These are phyloP conservation scores for Trididemnum nubilum DNA, from an alignment of 23 tunicate genomes.

Conservation along the genomic window DNA sequence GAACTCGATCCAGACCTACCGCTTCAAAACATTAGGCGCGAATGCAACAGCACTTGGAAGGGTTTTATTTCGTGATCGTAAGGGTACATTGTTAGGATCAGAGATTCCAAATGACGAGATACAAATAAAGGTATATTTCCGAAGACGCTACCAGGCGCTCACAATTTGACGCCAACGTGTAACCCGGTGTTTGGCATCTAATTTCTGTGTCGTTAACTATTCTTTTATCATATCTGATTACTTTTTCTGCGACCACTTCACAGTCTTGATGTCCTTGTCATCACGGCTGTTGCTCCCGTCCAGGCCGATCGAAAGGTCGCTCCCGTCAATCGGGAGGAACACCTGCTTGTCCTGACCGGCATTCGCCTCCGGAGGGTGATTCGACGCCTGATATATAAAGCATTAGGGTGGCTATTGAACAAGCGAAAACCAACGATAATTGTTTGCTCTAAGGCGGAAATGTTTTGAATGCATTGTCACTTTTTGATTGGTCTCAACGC, in stretches of 20 bases:
- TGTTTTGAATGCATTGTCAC: too few species aligned
- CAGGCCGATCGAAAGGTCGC: conserved; percentile 29
- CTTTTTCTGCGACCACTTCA: conserved; percentile 56
- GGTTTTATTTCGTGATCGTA: background rate
- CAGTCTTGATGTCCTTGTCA: conserved; percentile 60
- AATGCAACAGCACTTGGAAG: background rate
- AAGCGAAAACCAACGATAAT: background rate
- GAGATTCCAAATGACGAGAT: too few species aligned
- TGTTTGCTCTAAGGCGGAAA: too few species aligned
- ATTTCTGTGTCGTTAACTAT: too few species aligned
- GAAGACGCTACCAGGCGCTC: too few species aligned
- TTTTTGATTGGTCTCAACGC: too few species aligned
- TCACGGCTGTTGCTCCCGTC: conserved; percentile 76
- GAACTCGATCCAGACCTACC: too few species aligned
- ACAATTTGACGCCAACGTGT: too few species aligned
- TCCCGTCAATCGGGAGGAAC: conserved; percentile 50
- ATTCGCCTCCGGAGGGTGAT: conserved; percentile 83
- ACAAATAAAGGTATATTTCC: too few species aligned
- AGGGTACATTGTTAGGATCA: too few species aligned
- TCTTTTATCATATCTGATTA: too few species aligned
- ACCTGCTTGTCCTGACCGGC: conserved; percentile 69
- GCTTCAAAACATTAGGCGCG: background rate
- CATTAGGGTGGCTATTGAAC: background rate
- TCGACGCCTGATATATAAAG: conserved; percentile 74
- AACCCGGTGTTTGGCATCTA: too few species aligned